Evolutionary conservation across 2,888 invertebrate genomes (phyloP).

Genomic region (Xestobium rufovillosum): DNA sequence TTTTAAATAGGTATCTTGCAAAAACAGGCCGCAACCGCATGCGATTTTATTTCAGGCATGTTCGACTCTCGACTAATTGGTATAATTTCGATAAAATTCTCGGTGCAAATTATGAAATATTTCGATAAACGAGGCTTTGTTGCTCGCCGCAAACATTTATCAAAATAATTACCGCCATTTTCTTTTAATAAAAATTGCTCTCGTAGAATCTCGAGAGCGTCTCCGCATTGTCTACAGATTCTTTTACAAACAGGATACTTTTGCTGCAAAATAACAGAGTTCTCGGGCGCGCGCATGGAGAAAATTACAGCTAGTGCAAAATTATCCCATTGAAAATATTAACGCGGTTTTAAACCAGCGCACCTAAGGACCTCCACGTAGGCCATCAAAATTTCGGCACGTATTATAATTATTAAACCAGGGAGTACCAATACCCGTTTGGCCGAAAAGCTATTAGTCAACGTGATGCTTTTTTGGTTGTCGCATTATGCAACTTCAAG

Average conservation of each 20-base stretch:
- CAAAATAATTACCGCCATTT: conserved; percentile 1
- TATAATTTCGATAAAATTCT: conserved; percentile 27
- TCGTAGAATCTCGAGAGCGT: neutral
- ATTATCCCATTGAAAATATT: neutral
- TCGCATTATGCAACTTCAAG: no score
- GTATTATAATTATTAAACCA: neutral
- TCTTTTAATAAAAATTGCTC: neutral
- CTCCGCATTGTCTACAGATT: conserved; percentile 1
- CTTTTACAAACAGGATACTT: no score
- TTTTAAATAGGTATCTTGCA: no score
- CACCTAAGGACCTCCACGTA: conserved; percentile 1
- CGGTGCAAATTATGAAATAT: conserved; percentile 26
- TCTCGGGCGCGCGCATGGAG: no score
- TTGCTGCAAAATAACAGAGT: no score
- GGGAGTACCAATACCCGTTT: neutral
- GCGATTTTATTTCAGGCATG: conserved; percentile 17
- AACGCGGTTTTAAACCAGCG: neutral
- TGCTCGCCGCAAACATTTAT: neutral
- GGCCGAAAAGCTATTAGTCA: neutral
- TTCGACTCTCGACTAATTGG: conserved; percentile 24
- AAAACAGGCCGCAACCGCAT: no score
- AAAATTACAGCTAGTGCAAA: no score
- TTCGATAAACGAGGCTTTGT: conserved; percentile 16
- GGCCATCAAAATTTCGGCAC: neutral
- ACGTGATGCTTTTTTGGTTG: no score